These are phyloP conservation scores for Sebastes matsubarae DNA, from an alignment of 2,797 vertebrate genomes.

Conservation along the genomic window DNA sequence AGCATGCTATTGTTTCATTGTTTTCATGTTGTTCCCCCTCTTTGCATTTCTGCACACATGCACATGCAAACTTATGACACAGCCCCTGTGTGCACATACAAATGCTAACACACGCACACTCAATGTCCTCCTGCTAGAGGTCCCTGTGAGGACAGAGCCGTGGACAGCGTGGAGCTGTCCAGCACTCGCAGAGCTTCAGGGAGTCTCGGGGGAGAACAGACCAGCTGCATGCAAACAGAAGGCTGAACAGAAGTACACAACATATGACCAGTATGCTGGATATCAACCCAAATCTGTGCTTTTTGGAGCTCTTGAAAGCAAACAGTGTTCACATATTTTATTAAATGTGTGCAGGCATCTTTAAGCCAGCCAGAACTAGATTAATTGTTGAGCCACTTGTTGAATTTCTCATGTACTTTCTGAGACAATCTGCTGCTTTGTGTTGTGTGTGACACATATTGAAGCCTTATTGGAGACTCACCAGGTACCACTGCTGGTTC, in stretches of 20 bases:
- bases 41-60: not conserved
- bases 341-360: not conserved
- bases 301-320: not conserved
- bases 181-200: not conserved
- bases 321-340: not conserved
- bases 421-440: not conserved
- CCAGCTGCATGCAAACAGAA: slow-evolving; percentile 28
- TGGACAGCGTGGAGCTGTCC: slow-evolving; percentile 14
- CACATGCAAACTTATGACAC: not conserved
- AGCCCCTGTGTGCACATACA: not conserved
- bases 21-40: not conserved
- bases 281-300: not conserved
- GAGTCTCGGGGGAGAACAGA: slow-evolving; percentile 22
- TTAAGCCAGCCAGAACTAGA: not conserved
- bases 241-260: slow-evolving; percentile 10
- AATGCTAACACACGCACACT: not conserved
- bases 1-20: slow-evolving; percentile 31
- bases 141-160: not conserved
- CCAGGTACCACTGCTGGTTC: slow-evolving; percentile 99
- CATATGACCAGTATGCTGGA: slow-evolving; percentile 8
- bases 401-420: not conserved
- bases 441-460: not conserved
- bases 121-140: not conserved
- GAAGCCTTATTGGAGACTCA: slow-evolving; percentile 73
- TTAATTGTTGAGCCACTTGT: not conserved